Evolutionary conservation across 2,888 invertebrate genomes (phyloP).

Genomic region (Polietes domitor): DNA sequence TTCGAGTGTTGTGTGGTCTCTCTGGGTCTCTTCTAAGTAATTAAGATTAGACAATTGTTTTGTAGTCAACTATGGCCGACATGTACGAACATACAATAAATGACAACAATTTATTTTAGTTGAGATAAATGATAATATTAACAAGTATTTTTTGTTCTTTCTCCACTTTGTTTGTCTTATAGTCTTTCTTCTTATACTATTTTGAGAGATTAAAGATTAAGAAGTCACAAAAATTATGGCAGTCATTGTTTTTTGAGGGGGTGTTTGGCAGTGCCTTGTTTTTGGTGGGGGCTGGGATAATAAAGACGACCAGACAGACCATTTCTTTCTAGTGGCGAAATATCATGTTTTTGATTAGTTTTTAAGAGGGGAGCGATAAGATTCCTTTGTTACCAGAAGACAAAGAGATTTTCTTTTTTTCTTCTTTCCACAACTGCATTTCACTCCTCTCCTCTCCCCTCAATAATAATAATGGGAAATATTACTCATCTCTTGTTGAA

Average conservation of each 20-base stretch:
- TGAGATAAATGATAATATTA: constrained; percentile 63
- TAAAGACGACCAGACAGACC: neutral
- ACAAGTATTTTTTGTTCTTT: constrained; percentile 50
- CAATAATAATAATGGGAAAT: too few species aligned
- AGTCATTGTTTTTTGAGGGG: neutral
- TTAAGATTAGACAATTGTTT: constrained; percentile 61
- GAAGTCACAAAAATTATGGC: constrained; percentile 41
- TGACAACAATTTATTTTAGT: constrained; percentile 42
- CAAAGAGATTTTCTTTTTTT: neutral
- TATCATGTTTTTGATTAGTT: neutral
- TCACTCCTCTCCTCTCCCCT: neutral
- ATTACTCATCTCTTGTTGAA: too few species aligned
- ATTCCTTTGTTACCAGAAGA: neutral
- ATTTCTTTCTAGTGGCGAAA: neutral
- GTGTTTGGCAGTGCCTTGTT: neutral
- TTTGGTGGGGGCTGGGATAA: neutral
- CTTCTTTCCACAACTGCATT: too few species aligned
- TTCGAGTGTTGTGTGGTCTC: constrained; percentile 9
- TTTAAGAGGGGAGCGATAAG: neutral
- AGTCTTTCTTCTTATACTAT: constrained; percentile 6
- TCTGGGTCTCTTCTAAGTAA: constrained; percentile 45
- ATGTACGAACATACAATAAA: constrained; percentile 36
- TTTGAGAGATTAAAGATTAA: constrained; percentile 58
- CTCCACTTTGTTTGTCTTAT: constrained; percentile 26
- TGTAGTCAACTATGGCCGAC: constrained; percentile 13